Evolutionary conservation across 2,797 vertebrate species (phyloP).

Genomic region (Schizopygopsis pylzovi): DNA sequence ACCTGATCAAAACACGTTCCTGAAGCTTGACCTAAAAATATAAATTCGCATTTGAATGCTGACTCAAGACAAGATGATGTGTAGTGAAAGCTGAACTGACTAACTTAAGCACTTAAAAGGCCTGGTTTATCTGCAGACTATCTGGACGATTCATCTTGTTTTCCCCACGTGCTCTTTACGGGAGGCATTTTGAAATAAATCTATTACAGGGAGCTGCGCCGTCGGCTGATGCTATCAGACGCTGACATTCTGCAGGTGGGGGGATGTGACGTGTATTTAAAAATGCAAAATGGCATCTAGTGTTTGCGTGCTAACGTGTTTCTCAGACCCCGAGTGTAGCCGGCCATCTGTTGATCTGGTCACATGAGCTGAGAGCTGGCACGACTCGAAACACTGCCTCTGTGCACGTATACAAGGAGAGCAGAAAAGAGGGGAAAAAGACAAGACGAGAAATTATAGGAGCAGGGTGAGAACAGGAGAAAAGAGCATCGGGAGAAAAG

Average conservation of each 20-base stretch:
- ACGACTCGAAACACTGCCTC: conserved; percentile 82
- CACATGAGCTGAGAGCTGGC: conserved; percentile 84
- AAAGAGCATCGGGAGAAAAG: background rate
- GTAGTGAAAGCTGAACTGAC: conserved; percentile 5
- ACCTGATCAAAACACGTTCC: background rate
- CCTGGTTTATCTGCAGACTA: conserved; percentile 20
- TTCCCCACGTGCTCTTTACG: conserved; percentile 59
- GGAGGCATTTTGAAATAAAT: conserved; percentile 68
- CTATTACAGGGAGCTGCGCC: conserved; percentile 62
- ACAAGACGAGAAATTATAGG: background rate
- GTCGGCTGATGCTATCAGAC: conserved; percentile 67
- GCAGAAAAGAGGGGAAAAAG: background rate
- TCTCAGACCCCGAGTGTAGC: conserved; percentile 73
- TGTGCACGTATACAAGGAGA: background rate
- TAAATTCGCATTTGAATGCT: background rate
- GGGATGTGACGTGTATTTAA: conserved; percentile 76
- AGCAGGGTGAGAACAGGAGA: background rate
- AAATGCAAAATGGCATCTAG: conserved; percentile 83
- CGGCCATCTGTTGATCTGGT: conserved; percentile 85
- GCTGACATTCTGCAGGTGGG: conserved; percentile 76
- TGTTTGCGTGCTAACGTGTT: conserved; percentile 75
- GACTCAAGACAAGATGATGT: background rate
- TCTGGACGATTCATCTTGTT: conserved; percentile 64
- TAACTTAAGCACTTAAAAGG: conserved; percentile 25
- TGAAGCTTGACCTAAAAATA: conserved; percentile 31